Evolutionary conservation across 2,113 vertebrate genomes (phyloP).

Genomic region (Vimba vimba): DNA sequence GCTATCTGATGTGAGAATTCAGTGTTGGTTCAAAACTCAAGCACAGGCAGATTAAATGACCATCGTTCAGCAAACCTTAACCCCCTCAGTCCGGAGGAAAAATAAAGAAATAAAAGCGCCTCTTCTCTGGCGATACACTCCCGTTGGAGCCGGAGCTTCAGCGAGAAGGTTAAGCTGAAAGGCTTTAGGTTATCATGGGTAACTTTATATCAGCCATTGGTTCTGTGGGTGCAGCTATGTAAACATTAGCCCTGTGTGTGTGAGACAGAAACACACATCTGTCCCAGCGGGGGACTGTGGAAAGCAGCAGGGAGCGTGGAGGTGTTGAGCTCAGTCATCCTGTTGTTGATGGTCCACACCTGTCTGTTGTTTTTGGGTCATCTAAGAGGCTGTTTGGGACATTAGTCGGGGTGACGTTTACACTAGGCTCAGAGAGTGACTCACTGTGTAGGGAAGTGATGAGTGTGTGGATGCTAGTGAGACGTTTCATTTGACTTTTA

Average conservation of each 20-base stretch:
- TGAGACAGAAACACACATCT: constrained; percentile 35
- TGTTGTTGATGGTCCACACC: constrained; percentile 77
- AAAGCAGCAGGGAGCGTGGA: constrained; percentile 69
- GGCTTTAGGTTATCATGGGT: constrained; percentile 43
- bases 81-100: background rate
- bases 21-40: constrained; percentile 21
- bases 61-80: constrained; percentile 15
- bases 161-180: constrained; percentile 20
- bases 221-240: constrained; percentile 55
- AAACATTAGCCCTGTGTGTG: constrained; percentile 45
- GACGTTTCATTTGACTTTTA: background rate
- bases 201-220: constrained; percentile 16
- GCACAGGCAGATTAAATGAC: constrained; percentile 25
- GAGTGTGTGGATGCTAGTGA: background rate
- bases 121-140: background rate
- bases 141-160: background rate
- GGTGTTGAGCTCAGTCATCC: constrained; percentile 74
- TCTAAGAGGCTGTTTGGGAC: constrained; percentile 12
- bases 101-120: constrained; percentile 11
- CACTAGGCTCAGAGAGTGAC: constrained; percentile 5
- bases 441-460: background rate
- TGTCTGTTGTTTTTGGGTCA: constrained; percentile 64
- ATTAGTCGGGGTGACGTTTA: background rate
- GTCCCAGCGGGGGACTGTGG: constrained; percentile 47
- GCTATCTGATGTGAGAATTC: constrained; percentile 37